phyloP scores from a whole-genome alignment of 2,797 vertebrate species.

The Huso huso region DNA sequence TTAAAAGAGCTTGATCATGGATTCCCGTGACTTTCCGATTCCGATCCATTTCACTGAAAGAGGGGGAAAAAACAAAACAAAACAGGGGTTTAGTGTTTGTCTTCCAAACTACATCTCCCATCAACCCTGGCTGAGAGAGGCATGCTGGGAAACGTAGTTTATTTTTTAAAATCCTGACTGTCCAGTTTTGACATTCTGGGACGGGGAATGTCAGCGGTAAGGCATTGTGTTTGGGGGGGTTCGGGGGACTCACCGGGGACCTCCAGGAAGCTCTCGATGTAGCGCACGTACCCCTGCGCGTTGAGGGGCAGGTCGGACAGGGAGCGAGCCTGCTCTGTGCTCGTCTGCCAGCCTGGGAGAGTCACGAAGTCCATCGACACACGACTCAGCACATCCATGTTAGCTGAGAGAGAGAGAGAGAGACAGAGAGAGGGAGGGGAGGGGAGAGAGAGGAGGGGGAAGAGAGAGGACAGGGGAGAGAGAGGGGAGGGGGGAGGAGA shows the following conservation, averaged over 20 bases:
- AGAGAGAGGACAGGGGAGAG: background rate
- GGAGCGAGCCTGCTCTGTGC: conserved; percentile 55
- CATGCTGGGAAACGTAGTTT: background rate
- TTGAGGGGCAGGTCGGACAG: conserved; percentile 57
- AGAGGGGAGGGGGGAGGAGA: background rate
- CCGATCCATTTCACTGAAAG: conserved; percentile 73
- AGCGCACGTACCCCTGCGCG: conserved; percentile 61
- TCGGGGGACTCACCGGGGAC: conserved; percentile 55
- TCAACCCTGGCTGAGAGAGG: conserved; percentile 7
- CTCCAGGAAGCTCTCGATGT: conserved; percentile 65
- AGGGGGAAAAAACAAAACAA: conserved; percentile 25
- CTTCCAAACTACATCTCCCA: conserved; percentile 11
- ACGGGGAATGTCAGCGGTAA: background rate
- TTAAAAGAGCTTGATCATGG: conserved; percentile 72
- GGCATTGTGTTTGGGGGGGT: background rate
- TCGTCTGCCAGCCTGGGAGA: conserved; percentile 63
- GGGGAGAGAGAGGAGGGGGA: background rate
- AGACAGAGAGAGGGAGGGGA: background rate
- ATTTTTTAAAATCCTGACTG: no score
- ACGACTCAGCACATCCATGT: conserved; percentile 64
- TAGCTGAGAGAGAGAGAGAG: background rate
- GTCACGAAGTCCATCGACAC: conserved; percentile 62
- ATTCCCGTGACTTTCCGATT: conserved; percentile 71
- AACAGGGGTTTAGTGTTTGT: background rate
- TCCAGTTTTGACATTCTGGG: no score